These are phyloP conservation scores for Neocrepidodera transversa DNA, from an alignment of 2,888 invertebrate species.

Conservation along the genomic window DNA sequence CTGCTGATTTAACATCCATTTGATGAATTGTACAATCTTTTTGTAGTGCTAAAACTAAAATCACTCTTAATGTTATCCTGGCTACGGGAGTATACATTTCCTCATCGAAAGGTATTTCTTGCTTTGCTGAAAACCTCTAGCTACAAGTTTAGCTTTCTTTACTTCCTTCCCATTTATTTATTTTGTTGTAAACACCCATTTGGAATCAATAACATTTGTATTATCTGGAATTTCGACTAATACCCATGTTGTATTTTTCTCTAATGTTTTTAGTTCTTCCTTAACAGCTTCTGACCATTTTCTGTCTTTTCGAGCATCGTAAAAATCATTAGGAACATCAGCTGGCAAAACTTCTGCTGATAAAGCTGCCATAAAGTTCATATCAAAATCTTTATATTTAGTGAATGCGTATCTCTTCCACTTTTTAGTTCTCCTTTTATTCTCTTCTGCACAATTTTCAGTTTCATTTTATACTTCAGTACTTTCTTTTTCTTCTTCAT, in stretches of 20 bases:
- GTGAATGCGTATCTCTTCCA: neutral
- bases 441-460: neutral
- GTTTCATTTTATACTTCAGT: neutral
- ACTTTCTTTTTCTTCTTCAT: neutral
- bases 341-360: slow-evolving; percentile 7
- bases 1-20: slow-evolving; percentile 38
- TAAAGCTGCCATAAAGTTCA: neutral
- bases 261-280: no score
- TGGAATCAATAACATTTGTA: no score
- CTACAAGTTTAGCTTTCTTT: slow-evolving; percentile 35
- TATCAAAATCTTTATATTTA: slow-evolving; percentile 4
- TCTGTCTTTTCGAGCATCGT: slow-evolving; percentile 5
- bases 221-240: no score
- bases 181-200: no score
- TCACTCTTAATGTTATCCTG: slow-evolving; percentile 10
- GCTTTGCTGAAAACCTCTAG: slow-evolving; percentile 20
- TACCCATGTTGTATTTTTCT: no score
- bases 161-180: slow-evolving; percentile 19
- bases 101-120: slow-evolving; percentile 18
- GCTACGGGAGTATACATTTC: slow-evolving; percentile 35
- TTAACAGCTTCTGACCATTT: no score
- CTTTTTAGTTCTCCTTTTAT: neutral
- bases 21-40: slow-evolving; percentile 22
- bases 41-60: slow-evolving; percentile 29
- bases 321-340: neutral